Evolutionary conservation across 2,113 vertebrate species (phyloP), one percentile per base, ranked within the genome.

Genomic region (Myotis brandtii): DNA sequence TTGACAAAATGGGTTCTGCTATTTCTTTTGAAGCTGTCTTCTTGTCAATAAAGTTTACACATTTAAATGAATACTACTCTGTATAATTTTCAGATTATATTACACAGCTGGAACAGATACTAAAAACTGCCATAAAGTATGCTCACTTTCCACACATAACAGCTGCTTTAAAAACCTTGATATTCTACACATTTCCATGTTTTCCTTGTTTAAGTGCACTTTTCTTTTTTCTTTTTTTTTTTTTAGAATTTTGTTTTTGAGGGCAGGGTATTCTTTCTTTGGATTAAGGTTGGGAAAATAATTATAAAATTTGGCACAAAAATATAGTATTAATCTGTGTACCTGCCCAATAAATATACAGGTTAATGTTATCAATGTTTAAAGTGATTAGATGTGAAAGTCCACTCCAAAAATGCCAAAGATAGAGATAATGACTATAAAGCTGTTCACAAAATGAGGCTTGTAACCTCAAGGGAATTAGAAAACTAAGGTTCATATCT

Each of bases 71-170:
- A 91, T 69, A 91, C 32, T 79, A 34, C 86, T 87, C 90, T 91
- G 66, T 91, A 95, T 97, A 94, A 96, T 97, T 97, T 97, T 96
- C 76, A 95, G 89, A 93, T 76, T 97, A 84, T 93, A 93, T 92
- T 97, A 85, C 93, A 96, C 76, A 97, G 97, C 88, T 97, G 96
- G 97, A 93, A 93, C 81, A 91, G 92, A 97, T 76, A 95, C 75
- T 89, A 95, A 98, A 97, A 97, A 56, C 56, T 0, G 0, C 93
- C 93, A 95, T 94, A 95, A 94, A 95, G 67, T 73, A 32, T 52
- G 56, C 62, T 89, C 92, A 48, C 88, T 92, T 73, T 96, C 91
- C 87, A 93, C 56, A 43, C 48, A n/a, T 64, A 95, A 87, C 97
- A 97, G 97, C 86, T 98, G 97, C 1, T 30, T 87, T 83, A 75